Base-by-base conservation (phyloP, 2,888 invertebrate species). In the Acrocera orbiculus region DNA sequence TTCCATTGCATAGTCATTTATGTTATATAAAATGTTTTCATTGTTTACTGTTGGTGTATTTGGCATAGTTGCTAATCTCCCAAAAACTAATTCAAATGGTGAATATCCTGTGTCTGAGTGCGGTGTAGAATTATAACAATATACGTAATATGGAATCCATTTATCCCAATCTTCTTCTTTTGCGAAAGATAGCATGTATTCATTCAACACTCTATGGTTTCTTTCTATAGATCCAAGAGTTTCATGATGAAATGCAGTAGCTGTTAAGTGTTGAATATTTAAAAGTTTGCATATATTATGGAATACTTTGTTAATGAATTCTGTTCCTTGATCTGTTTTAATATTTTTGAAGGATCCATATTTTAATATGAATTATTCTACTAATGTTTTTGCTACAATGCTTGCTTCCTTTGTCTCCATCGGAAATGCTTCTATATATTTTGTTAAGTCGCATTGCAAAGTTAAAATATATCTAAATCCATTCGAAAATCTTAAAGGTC, bases 331-430 rank as follows among this genome's bases (percentile, higher is more conserved):
- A 35, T 40, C 43, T n/a, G 40, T 32, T 35, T 37, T 38, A 17
- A 44, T 19, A 16, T 23, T 34, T 17, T 30, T 40, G 28, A 39
- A 38, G 22, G 35, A 36, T 25, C 42, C 42, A 27, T 37, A 41
- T 23, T 35, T 42, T 15, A 44, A 30, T 14, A 47, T 43, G 20
- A 44, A 43, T 22, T 40, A 34, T 33, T 47, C 39, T 13, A 27
- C n/a, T 20, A 47, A 42, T 16, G 42, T 42, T 41, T 30, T 42
- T 13, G 46, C 44, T 3, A 45, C 36, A 3, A 42, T 45, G 17
- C 31, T 36, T 15, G 46, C 44, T 31, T 42, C 43, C 44, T 46
- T 48, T 14, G 44, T 38, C 22, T 37, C 16, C 14, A 44, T 36
- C 24, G 45, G 42, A 14, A 39, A 36, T 6, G 42, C 35, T 9